These are phyloP conservation scores for Microtus oregoni DNA, from an alignment of 2,113 vertebrate genomes.

Conservation along the genomic window DNA sequence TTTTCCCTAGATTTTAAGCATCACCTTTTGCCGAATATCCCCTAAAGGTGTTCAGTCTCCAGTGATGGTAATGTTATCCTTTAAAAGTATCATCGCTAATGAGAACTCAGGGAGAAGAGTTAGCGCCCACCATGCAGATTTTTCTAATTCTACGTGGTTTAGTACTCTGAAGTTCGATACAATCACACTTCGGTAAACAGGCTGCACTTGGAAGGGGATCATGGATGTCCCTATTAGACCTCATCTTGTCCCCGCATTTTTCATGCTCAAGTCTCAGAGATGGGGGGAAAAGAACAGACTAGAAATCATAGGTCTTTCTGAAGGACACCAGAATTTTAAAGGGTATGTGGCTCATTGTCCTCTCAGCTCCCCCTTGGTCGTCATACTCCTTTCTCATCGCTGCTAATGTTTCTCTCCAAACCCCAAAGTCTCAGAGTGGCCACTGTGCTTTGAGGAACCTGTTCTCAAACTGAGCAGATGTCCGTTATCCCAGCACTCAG, in stretches of 20 bases:
- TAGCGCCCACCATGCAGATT: too few species aligned
- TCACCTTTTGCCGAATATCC: not conserved
- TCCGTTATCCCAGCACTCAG: not conserved
- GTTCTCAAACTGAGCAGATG: not conserved
- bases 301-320: not conserved
- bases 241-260: not conserved
- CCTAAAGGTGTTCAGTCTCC: not conserved
- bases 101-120: not conserved
- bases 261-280: not conserved
- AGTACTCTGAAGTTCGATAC: too few species aligned
- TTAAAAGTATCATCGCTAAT: not conserved
- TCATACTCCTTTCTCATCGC: not conserved
- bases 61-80: accelerated
- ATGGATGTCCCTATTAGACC: not conserved
- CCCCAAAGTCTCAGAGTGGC: not conserved
- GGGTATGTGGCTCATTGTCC: accelerated
- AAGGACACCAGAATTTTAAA: not conserved
- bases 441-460: not conserved
- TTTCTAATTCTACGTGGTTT: accelerated
- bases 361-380: accelerated
- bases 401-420: not conserved
- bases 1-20: not conserved
- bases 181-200: accelerated
- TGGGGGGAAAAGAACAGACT: not conserved
- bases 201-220: accelerated